phyloP scores from a whole-genome alignment of 2,797 vertebrate genomes.

The Coranthus polyacanthus region DNA sequence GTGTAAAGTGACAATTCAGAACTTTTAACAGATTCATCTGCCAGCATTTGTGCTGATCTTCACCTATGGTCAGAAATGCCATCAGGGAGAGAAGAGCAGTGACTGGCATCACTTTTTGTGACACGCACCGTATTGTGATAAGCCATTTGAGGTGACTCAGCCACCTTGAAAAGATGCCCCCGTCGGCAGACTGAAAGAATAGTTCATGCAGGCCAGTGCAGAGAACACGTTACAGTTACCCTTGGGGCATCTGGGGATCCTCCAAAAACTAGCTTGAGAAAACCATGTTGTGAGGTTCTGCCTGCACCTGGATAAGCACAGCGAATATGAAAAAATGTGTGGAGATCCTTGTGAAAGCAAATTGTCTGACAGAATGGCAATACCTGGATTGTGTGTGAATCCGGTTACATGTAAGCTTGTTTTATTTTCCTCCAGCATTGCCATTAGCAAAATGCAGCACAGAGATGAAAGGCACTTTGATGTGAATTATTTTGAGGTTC shows the following conservation, averaged over 20 bases:
- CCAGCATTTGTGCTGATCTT: slow-evolving; percentile 9
- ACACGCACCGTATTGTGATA: background rate
- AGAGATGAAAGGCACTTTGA: slow-evolving; percentile 75
- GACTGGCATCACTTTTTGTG: slow-evolving; percentile 18
- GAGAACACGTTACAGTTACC: background rate
- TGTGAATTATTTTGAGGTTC: slow-evolving; percentile 73
- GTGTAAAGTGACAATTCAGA: slow-evolving; percentile 7
- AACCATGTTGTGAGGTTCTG: background rate
- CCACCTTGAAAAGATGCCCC: slow-evolving; percentile 1
- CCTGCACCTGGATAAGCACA: background rate
- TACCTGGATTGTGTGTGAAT: slow-evolving; percentile 6
- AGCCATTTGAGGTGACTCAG: slow-evolving; percentile 12
- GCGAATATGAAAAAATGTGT: slow-evolving; percentile 13
- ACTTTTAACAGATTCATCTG: background rate
- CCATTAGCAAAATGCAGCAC: slow-evolving; percentile 47
- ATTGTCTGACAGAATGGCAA: slow-evolving; percentile 4
- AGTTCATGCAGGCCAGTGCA: background rate
- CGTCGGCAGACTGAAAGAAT: background rate
- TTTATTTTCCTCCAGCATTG: slow-evolving; percentile 43
- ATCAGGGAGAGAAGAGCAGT: slow-evolving; percentile 17
- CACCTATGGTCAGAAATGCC: slow-evolving; percentile 15
- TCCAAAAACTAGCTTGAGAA: background rate
- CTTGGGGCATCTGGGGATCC: slow-evolving; percentile 12
- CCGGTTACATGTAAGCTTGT: slow-evolving; percentile 21
- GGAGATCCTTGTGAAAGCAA: background rate